Percentiles rank a stretch among this genome's conserved stretches.
Evolutionary conservation across 2,113 vertebrate genomes (phyloP).

Genomic region (Alaudala cheleensis): DNA sequence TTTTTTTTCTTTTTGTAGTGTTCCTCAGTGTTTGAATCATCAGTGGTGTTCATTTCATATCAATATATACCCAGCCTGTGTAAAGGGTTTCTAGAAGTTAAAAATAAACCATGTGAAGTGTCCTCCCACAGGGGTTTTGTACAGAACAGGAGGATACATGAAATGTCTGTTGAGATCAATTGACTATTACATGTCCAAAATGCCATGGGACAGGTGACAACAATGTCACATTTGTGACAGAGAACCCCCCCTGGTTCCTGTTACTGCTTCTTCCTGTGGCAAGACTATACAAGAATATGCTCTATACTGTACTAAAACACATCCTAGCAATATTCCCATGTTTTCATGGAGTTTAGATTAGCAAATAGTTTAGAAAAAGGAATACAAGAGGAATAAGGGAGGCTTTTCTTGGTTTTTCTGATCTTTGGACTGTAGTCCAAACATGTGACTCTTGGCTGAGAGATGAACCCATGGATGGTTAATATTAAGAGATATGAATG

Average conservation of each 20-base stretch:
- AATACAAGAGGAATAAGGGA: neutral
- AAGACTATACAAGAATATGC: neutral
- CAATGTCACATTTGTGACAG: accelerated
- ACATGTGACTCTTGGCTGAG: neutral
- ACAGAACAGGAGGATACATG: neutral
- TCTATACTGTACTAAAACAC: neutral
- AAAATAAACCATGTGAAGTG: neutral
- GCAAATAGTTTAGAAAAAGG: neutral
- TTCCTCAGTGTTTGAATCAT: neutral
- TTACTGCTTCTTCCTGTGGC: neutral
- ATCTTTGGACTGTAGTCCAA: neutral
- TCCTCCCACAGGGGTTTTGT: neutral
- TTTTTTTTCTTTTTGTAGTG: neutral
- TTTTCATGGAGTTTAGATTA: neutral
- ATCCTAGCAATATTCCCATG: accelerated
- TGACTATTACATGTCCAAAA: neutral
- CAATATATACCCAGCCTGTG: neutral
- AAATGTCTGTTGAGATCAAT: neutral
- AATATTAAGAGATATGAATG: neutral
- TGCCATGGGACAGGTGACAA: neutral
- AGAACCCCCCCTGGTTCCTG: neutral
- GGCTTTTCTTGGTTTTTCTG: neutral
- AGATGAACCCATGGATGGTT: neutral
- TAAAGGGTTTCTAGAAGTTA: neutral
- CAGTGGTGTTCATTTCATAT: neutral